Evolutionary conservation across 1,140 invertebrate genomes (phyloP).

Genomic region (Aphidius ervi): DNA sequence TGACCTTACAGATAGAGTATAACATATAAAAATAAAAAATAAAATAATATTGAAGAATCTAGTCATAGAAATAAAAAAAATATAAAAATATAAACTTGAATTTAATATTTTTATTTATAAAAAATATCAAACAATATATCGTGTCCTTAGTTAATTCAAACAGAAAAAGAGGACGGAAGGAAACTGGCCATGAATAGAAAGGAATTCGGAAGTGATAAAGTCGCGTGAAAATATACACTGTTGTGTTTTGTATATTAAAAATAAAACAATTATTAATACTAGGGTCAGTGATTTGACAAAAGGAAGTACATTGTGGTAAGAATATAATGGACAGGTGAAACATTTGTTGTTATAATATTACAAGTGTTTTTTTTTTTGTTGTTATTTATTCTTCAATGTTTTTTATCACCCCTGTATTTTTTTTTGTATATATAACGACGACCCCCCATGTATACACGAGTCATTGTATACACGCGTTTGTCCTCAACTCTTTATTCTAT

Average conservation of each 20-base stretch:
- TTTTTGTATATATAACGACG: not conserved
- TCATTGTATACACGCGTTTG: no score
- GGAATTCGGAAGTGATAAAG: constrained; percentile 5
- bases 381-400: no score
- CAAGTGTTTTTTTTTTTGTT: no score
- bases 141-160: not conserved
- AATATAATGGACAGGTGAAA: constrained; percentile 41
- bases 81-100: no score
- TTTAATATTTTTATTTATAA: no score
- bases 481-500: no score
- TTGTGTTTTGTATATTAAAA: constrained; percentile 13
- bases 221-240: not conserved
- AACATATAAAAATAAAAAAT: not conserved
- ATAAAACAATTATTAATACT: constrained; percentile 22
- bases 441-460: not conserved
- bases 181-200: not conserved
- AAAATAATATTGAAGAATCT: not conserved
- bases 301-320: constrained; percentile 43
- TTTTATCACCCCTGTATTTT: no score
- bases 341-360: constrained; percentile 7
- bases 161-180: not conserved
- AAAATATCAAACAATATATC: no score
- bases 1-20: not conserved
- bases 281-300: constrained; percentile 32
- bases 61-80: no score